phyloP scores from a whole-genome alignment of 2,113 vertebrate genomes.

The Tetrax tetrax region DNA sequence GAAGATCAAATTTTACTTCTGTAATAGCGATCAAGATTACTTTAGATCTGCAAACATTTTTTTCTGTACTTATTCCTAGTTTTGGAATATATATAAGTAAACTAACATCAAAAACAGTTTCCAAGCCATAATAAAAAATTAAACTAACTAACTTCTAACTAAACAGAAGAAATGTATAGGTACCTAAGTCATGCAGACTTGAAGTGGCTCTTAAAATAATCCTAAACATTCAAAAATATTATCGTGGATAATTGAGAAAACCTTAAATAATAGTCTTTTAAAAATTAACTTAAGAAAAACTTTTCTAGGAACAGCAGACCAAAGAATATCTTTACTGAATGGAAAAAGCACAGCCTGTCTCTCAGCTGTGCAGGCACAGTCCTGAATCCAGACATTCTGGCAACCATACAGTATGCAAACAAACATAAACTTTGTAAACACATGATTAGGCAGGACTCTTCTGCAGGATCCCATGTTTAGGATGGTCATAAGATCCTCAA shows the following conservation, averaged over 20 bases:
- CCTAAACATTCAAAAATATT: background rate
- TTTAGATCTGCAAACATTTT: background rate
- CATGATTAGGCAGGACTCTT: slow-evolving; percentile 34
- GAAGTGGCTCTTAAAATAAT: background rate
- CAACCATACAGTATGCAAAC: slow-evolving; percentile 42
- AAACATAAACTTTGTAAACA: slow-evolving; percentile 64
- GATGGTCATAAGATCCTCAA: slow-evolving; percentile 39
- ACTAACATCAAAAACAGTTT: background rate
- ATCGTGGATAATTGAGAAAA: background rate
- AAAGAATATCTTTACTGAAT: background rate
- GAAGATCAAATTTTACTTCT: background rate
- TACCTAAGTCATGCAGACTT: background rate
- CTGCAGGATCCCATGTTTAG: slow-evolving; percentile 18
- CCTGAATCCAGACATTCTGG: slow-evolving; percentile 14
- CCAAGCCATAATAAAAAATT: background rate
- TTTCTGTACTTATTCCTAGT: background rate
- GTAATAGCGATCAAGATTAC: background rate
- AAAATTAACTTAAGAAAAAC: background rate
- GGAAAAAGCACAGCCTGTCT: background rate
- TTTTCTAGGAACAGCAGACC: background rate
- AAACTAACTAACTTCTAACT: no score
- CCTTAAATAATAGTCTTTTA: background rate
- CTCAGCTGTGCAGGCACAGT: background rate
- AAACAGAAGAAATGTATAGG: background rate
- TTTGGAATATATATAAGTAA: background rate